These are phyloP conservation scores for Actenoides lindsayi DNA, from an alignment of 2,113 vertebrate species.

Conservation along the genomic window DNA sequence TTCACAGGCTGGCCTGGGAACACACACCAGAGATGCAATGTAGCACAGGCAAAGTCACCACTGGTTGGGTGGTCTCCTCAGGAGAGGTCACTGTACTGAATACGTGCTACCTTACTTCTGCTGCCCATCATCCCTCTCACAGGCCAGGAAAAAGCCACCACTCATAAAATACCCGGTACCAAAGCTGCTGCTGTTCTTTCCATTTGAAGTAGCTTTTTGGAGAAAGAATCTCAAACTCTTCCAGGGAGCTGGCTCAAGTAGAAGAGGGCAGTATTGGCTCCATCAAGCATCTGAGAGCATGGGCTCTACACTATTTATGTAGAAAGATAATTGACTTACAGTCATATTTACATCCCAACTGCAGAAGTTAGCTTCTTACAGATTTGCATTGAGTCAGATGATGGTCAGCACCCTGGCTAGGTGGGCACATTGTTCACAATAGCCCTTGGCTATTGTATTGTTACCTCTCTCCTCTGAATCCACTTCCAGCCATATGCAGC, in stretches of 20 bases:
- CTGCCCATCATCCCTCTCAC: background rate
- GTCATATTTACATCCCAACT: background rate
- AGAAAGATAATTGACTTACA: background rate
- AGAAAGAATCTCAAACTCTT: background rate
- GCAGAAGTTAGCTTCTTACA: background rate
- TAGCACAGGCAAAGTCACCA: background rate
- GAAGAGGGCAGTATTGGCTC: background rate
- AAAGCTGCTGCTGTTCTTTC: accelerated
- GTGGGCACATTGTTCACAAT: background rate
- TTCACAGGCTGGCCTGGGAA: background rate
- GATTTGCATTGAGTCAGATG: background rate
- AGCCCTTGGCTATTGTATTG: background rate
- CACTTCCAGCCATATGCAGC: background rate
- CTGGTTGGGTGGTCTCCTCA: accelerated
- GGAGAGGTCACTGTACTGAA: background rate
- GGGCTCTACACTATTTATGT: background rate
- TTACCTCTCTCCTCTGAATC: background rate
- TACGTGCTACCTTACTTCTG: background rate
- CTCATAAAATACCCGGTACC: background rate
- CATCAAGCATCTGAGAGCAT: background rate
- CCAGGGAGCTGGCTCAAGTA: background rate
- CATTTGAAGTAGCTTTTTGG: background rate
- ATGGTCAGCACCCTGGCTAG: background rate
- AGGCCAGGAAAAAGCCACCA: background rate
- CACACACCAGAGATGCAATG: background rate